Percentiles rank a stretch among this genome's conserved stretches.
Conservation (phyloP, 2,888 invertebrate species). For the Furcula furcula region DNA sequence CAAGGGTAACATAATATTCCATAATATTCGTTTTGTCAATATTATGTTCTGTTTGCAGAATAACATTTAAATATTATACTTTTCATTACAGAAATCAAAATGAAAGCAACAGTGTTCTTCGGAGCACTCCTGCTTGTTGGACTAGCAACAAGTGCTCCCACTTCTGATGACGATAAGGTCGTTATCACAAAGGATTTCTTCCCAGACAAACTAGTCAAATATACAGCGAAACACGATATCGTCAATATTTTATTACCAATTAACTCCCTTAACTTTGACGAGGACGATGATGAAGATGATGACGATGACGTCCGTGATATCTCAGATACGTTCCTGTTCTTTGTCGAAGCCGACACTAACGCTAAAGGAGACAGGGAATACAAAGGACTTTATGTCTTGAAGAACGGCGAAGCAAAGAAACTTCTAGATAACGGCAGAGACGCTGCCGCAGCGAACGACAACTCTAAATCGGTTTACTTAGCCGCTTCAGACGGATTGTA, state of each 20-base stretch:
- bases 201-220: slow-evolving; percentile 25
- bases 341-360: slow-evolving; percentile 37
- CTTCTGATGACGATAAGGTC: slow-evolving; percentile 15
- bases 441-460: slow-evolving; percentile 35
- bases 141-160: slow-evolving; percentile 30
- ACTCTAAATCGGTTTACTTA: slow-evolving; percentile 39
- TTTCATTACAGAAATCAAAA: slow-evolving; percentile 24
- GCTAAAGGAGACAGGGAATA: slow-evolving; percentile 25
- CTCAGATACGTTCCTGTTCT: slow-evolving; percentile 25
- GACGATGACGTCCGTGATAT: slow-evolving; percentile 3
- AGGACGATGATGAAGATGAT: slow-evolving; percentile 8
- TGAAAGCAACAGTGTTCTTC: slow-evolving; percentile 25
- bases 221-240: slow-evolving; percentile 38
- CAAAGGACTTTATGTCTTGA: slow-evolving; percentile 40
- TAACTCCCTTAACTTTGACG: slow-evolving; percentile 37
- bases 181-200: slow-evolving; percentile 33
- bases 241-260: slow-evolving; percentile 38
- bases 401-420: slow-evolving; percentile 29
- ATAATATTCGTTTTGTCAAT: too few relatives aligned
- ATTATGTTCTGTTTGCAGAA: too few relatives aligned
- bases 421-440: slow-evolving; percentile 45
- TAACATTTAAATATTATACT: neutral
- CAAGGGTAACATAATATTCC: too few relatives aligned
- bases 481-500: slow-evolving; percentile 53
- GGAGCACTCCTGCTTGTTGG: slow-evolving; percentile 28